Evolutionary conservation across 2,888 invertebrate genomes (phyloP), one percentile per base, ranked within the genome.

Genomic region (Cephalotes varians): DNA sequence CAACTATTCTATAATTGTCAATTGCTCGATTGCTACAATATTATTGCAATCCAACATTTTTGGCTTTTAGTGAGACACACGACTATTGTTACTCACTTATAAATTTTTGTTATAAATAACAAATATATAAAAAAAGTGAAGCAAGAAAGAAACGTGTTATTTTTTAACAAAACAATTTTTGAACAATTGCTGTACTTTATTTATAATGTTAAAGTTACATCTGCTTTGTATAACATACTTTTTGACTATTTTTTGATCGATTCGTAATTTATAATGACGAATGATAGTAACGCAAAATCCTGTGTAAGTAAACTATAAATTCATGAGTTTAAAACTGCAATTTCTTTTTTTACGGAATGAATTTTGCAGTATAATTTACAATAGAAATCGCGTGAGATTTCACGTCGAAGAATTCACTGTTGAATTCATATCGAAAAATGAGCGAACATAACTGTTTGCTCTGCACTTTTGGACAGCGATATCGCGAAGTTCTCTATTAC

Each of bases 351-450:
- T 9, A 12, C n/a, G 6, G 7, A 40, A 40, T 56, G 56, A 21
- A 25, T 58, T 10, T 47, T 34, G 40, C 10, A 9, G n/a, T 67
- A 65, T 65, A 67, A 67, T 82, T 77, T 77, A 65, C 77, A 76
- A 65, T 51, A 51, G 37, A 51, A 69, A 77, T 69, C 54, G 44
- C 77, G 28, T 79, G 76, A 76, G 67, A 76, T 54, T 76, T 76
- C 51, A n/a, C 76, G 28, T 82, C 54, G 69, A 47, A 69, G 62
- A 71, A 76, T 34, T 82, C 47, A 18, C 40, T 56, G 49, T 84
- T 86, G 83, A 89, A 89, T 89, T 88, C 74, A 85, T 62, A 73
- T 62, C 67, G 74, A 81, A 60, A 84, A 54, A 62, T 81, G 65
- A 56, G 72, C 58, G 74, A 82, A 77, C 77, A 65, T 79, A 79